Evolutionary conservation across 2,888 invertebrate species (phyloP), one percentile per base, ranked within the genome.

Genomic region (Epinotia demarniana): DNA sequence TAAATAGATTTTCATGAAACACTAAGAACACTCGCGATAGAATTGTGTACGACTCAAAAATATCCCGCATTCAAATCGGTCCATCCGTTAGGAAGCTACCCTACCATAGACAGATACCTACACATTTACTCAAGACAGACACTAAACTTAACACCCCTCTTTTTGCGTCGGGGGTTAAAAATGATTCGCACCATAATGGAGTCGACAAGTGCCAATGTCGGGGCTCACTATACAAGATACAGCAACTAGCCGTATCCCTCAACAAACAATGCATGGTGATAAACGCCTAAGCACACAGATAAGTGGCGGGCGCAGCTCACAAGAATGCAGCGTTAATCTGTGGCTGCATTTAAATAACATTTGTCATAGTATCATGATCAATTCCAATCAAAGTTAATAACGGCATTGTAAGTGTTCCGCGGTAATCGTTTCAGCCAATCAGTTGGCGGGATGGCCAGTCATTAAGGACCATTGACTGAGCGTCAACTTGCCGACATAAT

Each of bases 401-500:
- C 77, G 73, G 73, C n/a, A 73, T 74, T 71, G 67, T 69, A 70
- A 61, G 66, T 71, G 71, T 69, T 67, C 69, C 67, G 71, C 71
- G 71, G 78, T 81, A 82, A 84, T 83, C 81, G 83, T 81, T 82
- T 78, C 79, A 82, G 80, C 85, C 87, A 87, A 89, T 88, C 86
- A 87, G 83, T 84, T 82, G 79, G 82, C 79, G 76, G 82, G 85
- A 83, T 83, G 85, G 81, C 63, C 82, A 81, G 83, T 86, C 89
- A 89, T 90, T 90, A 88, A 85, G 85, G 71, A 85, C 83, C 84
- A 86, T 89, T 89, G 90, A 87, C 77, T 78, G 78, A 82, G 87
- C 86, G 87, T 83, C 80, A 81, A 83, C 80, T 80, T 80, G 80
- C 81, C 79, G 77, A 80, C 80, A 80, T 82, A 84, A 85, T 84